phyloP scores from a whole-genome alignment of 2,797 vertebrate genomes.

The Lithobates sylvaticus region DNA sequence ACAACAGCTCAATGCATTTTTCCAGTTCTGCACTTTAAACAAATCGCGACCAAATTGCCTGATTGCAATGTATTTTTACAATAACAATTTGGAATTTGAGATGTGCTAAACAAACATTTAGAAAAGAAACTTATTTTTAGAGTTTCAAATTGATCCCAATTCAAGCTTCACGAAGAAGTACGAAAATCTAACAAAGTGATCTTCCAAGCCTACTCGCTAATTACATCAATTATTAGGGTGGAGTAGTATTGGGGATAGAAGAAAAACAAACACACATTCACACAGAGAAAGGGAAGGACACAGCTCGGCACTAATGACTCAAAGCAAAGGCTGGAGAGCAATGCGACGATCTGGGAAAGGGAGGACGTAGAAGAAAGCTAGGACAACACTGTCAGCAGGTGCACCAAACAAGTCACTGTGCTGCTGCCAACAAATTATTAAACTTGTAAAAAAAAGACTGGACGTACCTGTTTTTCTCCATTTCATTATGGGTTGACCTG shows the following conservation, averaged over 20 bases:
- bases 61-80: too few species aligned
- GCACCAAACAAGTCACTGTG: slow-evolving; percentile 3
- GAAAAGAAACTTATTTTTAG: background rate
- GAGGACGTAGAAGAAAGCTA: background rate
- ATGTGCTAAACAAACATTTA: background rate
- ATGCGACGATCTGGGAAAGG: background rate
- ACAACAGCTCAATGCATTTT: background rate
- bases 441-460: slow-evolving; percentile 29
- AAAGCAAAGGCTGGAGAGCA: background rate
- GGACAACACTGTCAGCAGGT: background rate
- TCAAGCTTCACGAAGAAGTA: background rate
- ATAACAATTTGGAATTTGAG: background rate
- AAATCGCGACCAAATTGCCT: background rate
- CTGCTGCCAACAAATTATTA: background rate
- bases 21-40: background rate
- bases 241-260: slow-evolving; percentile 18
- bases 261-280: slow-evolving; percentile 38
- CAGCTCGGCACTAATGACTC: slow-evolving; percentile 16
- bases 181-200: slow-evolving; percentile 5
- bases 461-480: slow-evolving; percentile 97
- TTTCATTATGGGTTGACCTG: slow-evolving; percentile 97
- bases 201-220: slow-evolving; percentile 5
- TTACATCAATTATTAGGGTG: slow-evolving; percentile 44
- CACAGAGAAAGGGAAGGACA: slow-evolving; percentile 13
- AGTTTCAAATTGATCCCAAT: background rate